Conservation (phyloP, 2,113 vertebrate genomes). For the Benitochromis conjunctus region DNA sequence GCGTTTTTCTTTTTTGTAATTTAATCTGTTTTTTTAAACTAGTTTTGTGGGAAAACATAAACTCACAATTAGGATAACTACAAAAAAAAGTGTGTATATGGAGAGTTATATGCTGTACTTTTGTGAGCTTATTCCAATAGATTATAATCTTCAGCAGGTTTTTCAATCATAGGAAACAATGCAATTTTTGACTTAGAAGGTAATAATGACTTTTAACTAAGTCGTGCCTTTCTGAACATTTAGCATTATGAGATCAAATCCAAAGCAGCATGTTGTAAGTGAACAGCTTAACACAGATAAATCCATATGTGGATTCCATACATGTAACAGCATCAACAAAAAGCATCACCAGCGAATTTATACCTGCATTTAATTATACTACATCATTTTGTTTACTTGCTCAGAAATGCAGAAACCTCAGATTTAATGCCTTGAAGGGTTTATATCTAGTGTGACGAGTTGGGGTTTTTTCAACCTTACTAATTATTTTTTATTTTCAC, state of each 20-base stretch:
- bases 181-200: not conserved
- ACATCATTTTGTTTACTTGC: not conserved
- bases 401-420: not conserved
- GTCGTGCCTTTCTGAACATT: not conserved
- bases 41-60: not conserved
- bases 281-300: not conserved
- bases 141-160: not conserved
- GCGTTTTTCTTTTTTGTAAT: not conserved
- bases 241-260: rapidly evolving
- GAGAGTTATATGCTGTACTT: not conserved
- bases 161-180: not conserved
- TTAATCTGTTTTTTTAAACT: not conserved
- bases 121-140: not conserved
- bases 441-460: not conserved
- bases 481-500: not conserved
- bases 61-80: not conserved
- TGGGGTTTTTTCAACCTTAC: not conserved
- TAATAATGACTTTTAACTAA: not conserved
- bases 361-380: too few species aligned
- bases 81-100: not conserved
- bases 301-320: not conserved
- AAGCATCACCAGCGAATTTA: not conserved
- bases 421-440: not conserved
- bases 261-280: not conserved
- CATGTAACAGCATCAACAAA: not conserved